Conservation (phyloP, 2,888 invertebrate genomes). For the Pristionchus arcanus region DNA sequence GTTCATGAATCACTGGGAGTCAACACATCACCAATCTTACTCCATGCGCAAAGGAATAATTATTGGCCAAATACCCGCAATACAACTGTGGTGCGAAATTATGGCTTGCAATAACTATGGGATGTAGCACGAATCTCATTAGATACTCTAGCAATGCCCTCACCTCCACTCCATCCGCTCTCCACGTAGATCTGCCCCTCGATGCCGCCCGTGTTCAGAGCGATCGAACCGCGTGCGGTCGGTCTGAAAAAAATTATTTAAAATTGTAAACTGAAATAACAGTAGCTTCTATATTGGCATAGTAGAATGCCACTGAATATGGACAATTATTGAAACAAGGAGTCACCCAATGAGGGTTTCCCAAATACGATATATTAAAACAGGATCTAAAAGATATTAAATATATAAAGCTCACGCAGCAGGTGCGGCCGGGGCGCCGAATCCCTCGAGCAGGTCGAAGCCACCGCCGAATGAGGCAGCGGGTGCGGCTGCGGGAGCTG, state of each 20-base stretch:
- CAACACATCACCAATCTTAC: too few species aligned
- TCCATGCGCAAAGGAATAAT: too few species aligned
- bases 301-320: too few species aligned
- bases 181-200: slow-evolving; percentile 74
- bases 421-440: slow-evolving; percentile 42
- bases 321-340: too few species aligned
- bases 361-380: too few species aligned
- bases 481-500: not conserved
- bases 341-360: too few species aligned
- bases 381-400: too few species aligned
- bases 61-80: too few species aligned
- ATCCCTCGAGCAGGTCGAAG: slow-evolving; percentile 64
- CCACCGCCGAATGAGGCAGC: slow-evolving; percentile 47
- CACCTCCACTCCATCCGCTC: slow-evolving; percentile 61
- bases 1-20: too few species aligned
- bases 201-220: slow-evolving; percentile 72
- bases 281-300: too few species aligned
- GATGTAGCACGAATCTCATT: not conserved
- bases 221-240: slow-evolving; percentile 63
- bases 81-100: too few species aligned
- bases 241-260: not conserved
- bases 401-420: slow-evolving; percentile 46
- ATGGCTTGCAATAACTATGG: not conserved
- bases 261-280: too few species aligned
- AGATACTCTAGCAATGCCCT: not conserved